These are phyloP conservation scores for Notolepis coatsorum DNA, from an alignment of 2,797 vertebrate genomes.

Conservation along the genomic window DNA sequence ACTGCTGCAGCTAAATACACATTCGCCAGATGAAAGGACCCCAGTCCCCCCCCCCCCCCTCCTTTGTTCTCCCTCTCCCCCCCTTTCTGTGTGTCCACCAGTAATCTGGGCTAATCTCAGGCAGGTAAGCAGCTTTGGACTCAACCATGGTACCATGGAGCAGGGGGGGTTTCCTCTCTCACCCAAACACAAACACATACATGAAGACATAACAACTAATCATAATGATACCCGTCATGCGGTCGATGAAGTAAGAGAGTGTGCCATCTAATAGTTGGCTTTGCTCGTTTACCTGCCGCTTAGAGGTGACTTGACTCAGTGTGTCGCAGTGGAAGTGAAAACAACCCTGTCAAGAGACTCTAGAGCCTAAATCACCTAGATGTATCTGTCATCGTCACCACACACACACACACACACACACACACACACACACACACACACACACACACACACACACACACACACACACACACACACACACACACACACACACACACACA, in stretches of 20 bases:
- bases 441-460: too few species aligned
- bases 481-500: too few species aligned
- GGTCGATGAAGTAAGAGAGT: neutral
- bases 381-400: neutral
- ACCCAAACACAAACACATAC: conserved; percentile 30
- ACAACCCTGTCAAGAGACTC: neutral
- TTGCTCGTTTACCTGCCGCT: neutral
- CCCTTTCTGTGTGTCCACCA: conserved; percentile 49
- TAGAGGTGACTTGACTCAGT: neutral
- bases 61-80: conserved; percentile 55
- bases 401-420: too few species aligned
- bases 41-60: conserved; percentile 69
- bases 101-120: conserved; percentile 82
- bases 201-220: neutral
- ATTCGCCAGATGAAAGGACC: conserved; percentile 61
- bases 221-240: neutral
- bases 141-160: conserved; percentile 59
- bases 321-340: neutral
- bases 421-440: too few species aligned
- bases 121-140: conserved; percentile 80
- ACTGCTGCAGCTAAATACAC: conserved; percentile 34
- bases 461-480: too few species aligned
- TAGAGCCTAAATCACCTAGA: conserved; percentile 26
- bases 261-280: neutral
- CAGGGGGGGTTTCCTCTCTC: conserved; percentile 42